Evolutionary conservation across 2,797 vertebrate genomes (phyloP).

Genomic region (Aldrovandia affinis): DNA sequence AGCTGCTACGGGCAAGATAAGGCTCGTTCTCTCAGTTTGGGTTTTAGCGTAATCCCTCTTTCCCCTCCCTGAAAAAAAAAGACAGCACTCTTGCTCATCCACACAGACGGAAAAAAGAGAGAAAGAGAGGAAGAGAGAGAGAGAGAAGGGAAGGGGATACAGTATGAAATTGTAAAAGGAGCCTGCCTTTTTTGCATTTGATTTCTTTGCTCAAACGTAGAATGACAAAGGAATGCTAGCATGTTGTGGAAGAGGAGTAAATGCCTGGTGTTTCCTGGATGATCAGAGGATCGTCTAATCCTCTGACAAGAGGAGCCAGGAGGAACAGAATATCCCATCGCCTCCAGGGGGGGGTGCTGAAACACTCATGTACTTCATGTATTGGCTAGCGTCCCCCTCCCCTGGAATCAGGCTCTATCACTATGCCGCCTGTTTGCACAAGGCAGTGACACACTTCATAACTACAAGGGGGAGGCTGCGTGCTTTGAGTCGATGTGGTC

Average conservation of each 20-base stretch:
- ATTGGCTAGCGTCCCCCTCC: background rate
- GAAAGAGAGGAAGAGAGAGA: constrained; percentile 33
- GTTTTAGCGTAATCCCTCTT: constrained; percentile 78
- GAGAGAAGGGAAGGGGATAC: constrained; percentile 40
- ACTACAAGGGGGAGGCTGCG: too few relatives aligned
- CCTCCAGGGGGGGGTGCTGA: background rate
- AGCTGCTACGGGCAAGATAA: constrained; percentile 82
- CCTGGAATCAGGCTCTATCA: background rate
- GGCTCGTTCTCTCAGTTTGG: constrained; percentile 73
- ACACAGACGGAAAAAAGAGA: constrained; percentile 52
- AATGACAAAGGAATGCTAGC: background rate
- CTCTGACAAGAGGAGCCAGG: constrained; percentile 11
- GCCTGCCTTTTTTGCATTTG: too few relatives aligned
- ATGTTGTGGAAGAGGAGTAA: background rate
- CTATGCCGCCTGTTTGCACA: too few relatives aligned
- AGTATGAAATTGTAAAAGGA: constrained; percentile 30
- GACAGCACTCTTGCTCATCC: constrained; percentile 34
- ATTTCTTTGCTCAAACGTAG: background rate
- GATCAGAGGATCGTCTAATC: constrained; percentile 13
- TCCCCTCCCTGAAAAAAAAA: constrained; percentile 52
- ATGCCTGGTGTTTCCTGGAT: constrained; percentile 6
- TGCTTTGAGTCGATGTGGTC: too few relatives aligned
- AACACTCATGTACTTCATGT: background rate
- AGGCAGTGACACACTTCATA: too few relatives aligned
- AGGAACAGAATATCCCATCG: background rate